Conservation (phyloP, 2,113 vertebrate species). For the Spea multiplicata region DNA sequence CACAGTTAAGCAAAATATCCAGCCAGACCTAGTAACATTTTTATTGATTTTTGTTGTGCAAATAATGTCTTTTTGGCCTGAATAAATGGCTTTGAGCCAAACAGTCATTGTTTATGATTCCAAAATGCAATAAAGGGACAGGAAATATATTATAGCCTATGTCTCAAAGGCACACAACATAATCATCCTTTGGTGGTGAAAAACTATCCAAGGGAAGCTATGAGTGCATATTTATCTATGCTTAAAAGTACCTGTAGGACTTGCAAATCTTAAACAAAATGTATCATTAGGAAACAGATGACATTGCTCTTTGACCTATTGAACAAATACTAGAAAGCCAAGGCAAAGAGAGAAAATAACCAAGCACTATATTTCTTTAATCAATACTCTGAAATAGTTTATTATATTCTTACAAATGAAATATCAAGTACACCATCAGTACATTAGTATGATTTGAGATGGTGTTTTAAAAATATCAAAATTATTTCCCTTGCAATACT, state of each 20-base stretch:
- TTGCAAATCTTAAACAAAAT: slow-evolving; percentile 77
- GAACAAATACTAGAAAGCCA: slow-evolving; percentile 70
- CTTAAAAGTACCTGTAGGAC: slow-evolving; percentile 80
- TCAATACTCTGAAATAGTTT: slow-evolving; percentile 72
- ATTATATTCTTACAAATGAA: slow-evolving; percentile 71
- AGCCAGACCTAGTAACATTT: slow-evolving; percentile 87
- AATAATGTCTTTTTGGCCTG: slow-evolving; percentile 97
- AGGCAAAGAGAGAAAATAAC: slow-evolving; percentile 60
- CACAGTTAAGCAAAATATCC: slow-evolving; percentile 89
- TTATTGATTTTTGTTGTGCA: slow-evolving; percentile 97
- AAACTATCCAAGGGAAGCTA: slow-evolving; percentile 78
- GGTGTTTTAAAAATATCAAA: slow-evolving; percentile 50
- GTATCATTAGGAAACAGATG: slow-evolving; percentile 79
- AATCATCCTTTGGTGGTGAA: slow-evolving; percentile 86
- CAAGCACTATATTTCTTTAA: slow-evolving; percentile 73
- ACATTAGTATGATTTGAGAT: slow-evolving; percentile 55
- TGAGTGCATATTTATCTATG: slow-evolving; percentile 78
- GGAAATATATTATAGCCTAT: slow-evolving; percentile 93
- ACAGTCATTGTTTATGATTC: slow-evolving; percentile 94
- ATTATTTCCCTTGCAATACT: slow-evolving; percentile 51
- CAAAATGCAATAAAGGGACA: slow-evolving; percentile 95
- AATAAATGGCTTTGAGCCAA: slow-evolving; percentile 99
- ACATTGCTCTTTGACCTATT: slow-evolving; percentile 73
- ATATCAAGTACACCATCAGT: slow-evolving; percentile 64
- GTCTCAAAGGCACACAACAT: slow-evolving; percentile 89